These are phyloP conservation scores for Microcaecilia unicolor DNA, from an alignment of 2,797 vertebrate genomes.

Conservation along the genomic window DNA sequence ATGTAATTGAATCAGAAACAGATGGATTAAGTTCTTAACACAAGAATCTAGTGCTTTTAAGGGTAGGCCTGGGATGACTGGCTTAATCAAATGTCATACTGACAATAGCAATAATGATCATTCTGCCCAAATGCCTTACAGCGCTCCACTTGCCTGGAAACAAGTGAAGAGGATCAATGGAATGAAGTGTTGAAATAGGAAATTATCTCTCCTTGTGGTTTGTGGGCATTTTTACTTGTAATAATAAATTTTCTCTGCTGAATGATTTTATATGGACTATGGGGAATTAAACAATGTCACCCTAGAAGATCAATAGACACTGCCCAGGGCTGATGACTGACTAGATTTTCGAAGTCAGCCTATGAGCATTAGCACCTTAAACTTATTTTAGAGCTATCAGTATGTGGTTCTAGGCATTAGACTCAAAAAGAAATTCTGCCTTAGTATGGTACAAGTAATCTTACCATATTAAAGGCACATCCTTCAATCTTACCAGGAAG, in stretches of 20 bases:
- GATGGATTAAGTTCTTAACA: conserved; percentile 28
- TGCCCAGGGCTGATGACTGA: conserved; percentile 2
- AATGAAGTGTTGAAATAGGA: conserved; percentile 8
- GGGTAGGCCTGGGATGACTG: conserved; percentile 14
- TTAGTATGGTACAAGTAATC: background rate
- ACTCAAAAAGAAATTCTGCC: conserved; percentile 5
- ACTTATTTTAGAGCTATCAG: background rate
- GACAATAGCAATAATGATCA: conserved; percentile 6
- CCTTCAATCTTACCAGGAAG: conserved; percentile 16
- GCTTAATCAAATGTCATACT: conserved; percentile 28
- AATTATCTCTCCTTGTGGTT: conserved; percentile 6
- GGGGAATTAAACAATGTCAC: conserved; percentile 7
- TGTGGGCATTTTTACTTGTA: conserved; percentile 1
- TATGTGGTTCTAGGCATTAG: conserved; percentile 2
- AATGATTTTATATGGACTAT: conserved; percentile 1
- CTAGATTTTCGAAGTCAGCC: conserved; percentile 9
- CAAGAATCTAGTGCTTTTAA: conserved; percentile 21
- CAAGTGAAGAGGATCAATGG: background rate
- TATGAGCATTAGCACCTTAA: conserved; percentile 8
- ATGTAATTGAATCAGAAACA: conserved; percentile 24
- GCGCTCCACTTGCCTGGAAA: conserved; percentile 1
- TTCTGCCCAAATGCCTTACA: conserved; percentile 2
- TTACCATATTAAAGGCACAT: conserved; percentile 12
- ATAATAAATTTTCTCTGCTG: conserved; percentile 5
- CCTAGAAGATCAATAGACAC: conserved; percentile 10